Evolutionary conservation across 2,888 invertebrate species (phyloP), one percentile per base, ranked within the genome.

Genomic region (Platypus cylindrus): DNA sequence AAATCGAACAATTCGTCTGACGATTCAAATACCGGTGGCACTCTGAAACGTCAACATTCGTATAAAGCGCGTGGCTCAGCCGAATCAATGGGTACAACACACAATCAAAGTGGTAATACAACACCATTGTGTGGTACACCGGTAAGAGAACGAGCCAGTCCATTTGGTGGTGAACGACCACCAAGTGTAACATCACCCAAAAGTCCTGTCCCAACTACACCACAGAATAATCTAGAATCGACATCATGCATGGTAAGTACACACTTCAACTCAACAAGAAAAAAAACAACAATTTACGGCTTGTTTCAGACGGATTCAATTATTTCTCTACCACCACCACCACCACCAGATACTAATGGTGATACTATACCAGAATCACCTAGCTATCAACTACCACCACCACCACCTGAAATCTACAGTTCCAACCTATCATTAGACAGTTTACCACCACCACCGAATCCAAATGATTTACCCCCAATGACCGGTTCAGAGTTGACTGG

Each of bases 371-470:
- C 40, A 34, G 69, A 70, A 33, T 68, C 69, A 7, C 58, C 70
- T 8, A 54, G 55, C 9, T 59, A 59, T 41, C 75, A 78, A 2
- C 63, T 77, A 12, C 81, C 80, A 1, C 80, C 81, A 2, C 83
- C 82, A 1, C 81, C 82, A 1, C 70, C 72, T 2, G 76, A 76
- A 48, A 73, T 84, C 67, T 78, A 82, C 54, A 73, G 79, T 33
- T 83, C 83, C 1, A 82, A 78, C 9, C 63, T 82, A 8, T 84
- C 84, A 15, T 59, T 84, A 24, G 84, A 85, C 48, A 83, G 82
- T n/a, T 59, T 84, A 38, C 83, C 82, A 0, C 84, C 83, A 11
- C 85, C 84, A 1, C 80, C 71, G 29, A 77, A 78, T 24, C 77
- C 77, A 3, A 64, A 61, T 33, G 71, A 70, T 41, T 50, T 70